Percentiles rank a stretch among this genome's conserved stretches.
These are phyloP conservation scores for Sturnira hondurensis DNA, from an alignment of 2,113 vertebrate species.

Conservation along the genomic window DNA sequence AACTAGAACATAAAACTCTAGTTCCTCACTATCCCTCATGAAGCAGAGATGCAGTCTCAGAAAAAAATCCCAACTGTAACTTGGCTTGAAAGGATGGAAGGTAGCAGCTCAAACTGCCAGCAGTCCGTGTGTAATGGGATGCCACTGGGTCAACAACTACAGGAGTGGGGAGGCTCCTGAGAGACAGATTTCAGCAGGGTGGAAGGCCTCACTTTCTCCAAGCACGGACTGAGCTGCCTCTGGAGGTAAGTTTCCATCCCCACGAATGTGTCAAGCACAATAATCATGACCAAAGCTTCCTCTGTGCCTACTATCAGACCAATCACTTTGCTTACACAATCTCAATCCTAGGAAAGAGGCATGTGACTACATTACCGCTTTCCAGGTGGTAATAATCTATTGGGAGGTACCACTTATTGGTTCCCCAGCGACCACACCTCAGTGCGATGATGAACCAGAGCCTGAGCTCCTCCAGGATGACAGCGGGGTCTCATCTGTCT, in stretches of 20 bases:
- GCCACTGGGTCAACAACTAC: not conserved
- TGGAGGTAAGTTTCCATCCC: not conserved
- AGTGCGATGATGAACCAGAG: not conserved
- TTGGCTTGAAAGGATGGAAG: not conserved
- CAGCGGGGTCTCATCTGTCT: not conserved
- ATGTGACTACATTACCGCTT: not conserved
- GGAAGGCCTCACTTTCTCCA: not conserved
- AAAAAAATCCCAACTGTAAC: not conserved
- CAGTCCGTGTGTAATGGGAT: not conserved
- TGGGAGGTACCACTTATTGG: not conserved
- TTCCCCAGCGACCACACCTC: not conserved
- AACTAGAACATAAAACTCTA: not conserved
- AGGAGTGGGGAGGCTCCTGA: not conserved
- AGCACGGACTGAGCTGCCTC: not conserved
- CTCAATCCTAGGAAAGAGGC: not conserved
- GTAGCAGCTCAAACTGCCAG: not conserved
- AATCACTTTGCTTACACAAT: not conserved
- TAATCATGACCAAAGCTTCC: not conserved
- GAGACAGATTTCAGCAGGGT: not conserved
- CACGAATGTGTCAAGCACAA: not conserved
- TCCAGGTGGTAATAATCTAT: not conserved
- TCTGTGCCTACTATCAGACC: not conserved
- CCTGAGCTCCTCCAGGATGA: not conserved
- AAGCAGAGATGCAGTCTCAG: not conserved
- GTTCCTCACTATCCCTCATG: not conserved